These are phyloP conservation scores for Cheilosia pagana DNA, from an alignment of 2,888 invertebrate species.

Conservation along the genomic window DNA sequence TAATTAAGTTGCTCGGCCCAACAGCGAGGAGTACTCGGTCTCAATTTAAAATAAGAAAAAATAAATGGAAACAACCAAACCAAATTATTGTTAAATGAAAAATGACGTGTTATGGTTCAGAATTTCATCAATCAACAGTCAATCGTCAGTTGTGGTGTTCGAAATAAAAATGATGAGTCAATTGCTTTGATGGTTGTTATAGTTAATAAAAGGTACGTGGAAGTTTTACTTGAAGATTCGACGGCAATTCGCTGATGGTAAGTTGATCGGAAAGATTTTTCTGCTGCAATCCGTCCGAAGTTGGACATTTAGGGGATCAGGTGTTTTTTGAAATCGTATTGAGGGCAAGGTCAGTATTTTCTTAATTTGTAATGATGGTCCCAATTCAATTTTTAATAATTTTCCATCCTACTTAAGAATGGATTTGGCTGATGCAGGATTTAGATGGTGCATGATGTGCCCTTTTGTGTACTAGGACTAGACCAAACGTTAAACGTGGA, in stretches of 20 bases:
- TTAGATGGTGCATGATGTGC: too few species aligned
- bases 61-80: not conserved
- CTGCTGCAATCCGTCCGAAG: too few species aligned
- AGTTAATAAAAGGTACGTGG: not conserved
- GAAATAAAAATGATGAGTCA: conserved; percentile 41
- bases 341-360: too few species aligned
- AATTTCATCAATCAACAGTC: conserved; percentile 54
- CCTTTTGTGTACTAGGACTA: too few species aligned
- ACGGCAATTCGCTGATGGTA: not conserved
- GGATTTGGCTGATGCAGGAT: too few species aligned
- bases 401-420: too few species aligned
- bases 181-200: conserved; percentile 17
- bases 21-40: conserved; percentile 32
- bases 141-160: conserved; percentile 39
- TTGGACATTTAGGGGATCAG: too few species aligned
- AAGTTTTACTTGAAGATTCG: not conserved
- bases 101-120: conserved; percentile 47
- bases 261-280: too few species aligned
- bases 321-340: too few species aligned
- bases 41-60: conserved; percentile 30
- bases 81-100: conserved; percentile 27
- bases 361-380: too few species aligned
- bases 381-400: too few species aligned
- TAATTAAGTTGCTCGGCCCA: conserved; percentile 41
- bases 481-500: too few species aligned